These are phyloP conservation scores for Atherinomorus stipes DNA, from an alignment of 2,113 vertebrate species.

Conservation along the genomic window DNA sequence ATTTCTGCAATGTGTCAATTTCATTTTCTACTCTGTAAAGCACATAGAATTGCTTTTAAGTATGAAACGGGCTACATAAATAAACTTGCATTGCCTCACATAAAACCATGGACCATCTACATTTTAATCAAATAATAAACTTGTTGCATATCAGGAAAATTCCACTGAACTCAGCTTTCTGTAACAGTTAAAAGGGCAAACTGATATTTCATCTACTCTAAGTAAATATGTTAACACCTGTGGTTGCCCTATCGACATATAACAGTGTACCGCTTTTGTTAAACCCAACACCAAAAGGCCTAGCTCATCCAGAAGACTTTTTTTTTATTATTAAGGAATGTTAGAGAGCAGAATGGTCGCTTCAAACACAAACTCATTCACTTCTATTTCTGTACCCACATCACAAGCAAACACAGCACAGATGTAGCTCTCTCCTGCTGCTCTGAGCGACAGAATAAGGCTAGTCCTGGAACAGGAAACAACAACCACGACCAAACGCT, in stretches of 20 bases:
- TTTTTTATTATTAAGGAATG: conserved; percentile 63
- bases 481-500: conserved; percentile 53
- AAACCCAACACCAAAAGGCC: conserved; percentile 42
- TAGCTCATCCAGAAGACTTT: conserved; percentile 26
- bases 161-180: background rate
- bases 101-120: too few species aligned
- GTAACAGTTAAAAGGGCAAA: background rate
- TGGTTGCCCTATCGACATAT: conserved; percentile 1
- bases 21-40: too few species aligned
- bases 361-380: conserved; percentile 56
- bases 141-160: background rate
- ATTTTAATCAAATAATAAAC: background rate
- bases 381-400: conserved; percentile 66
- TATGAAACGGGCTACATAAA: too few species aligned
- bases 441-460: conserved; percentile 79
- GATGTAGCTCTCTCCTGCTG: conserved; percentile 67
- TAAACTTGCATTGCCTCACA: too few species aligned
- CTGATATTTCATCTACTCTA: conserved; percentile 2
- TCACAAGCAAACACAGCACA: conserved; percentile 62
- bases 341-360: conserved; percentile 59
- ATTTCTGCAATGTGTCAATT: too few species aligned
- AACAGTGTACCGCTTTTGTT: conserved; percentile 31
- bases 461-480: conserved; percentile 65
- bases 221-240: conserved; percentile 19
- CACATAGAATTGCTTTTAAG: too few species aligned